A percentile compares a stretch with the other conserved stretches of the same genome.
phyloP scores from a whole-genome alignment of 1,140 invertebrate species.

The Stenopsyche tienmushanensis region DNA sequence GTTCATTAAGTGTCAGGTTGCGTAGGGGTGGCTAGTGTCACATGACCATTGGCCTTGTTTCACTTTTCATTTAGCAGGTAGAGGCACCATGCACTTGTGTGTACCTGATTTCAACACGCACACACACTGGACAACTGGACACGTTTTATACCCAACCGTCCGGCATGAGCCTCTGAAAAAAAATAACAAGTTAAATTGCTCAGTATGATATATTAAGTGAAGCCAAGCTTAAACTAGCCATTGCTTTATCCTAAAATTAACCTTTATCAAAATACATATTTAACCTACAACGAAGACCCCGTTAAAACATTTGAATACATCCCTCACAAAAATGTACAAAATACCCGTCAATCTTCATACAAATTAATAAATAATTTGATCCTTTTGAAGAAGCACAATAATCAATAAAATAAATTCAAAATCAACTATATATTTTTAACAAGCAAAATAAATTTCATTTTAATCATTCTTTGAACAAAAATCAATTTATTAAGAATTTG shows the following conservation, averaged over 20 bases:
- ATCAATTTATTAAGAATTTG: no score
- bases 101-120: slow-evolving; percentile 23
- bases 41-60: slow-evolving; percentile 27
- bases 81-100: slow-evolving; percentile 40
- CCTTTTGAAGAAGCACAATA: no score
- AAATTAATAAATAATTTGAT: no score
- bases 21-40: slow-evolving; percentile 39
- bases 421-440: no score
- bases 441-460: no score
- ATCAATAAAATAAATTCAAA: no score
- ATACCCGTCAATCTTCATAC: background rate
- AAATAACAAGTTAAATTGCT: slow-evolving; percentile 35
- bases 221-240: slow-evolving; percentile 23
- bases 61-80: slow-evolving; percentile 28
- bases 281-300: slow-evolving; percentile 12
- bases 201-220: slow-evolving; percentile 23
- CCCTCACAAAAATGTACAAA: background rate
- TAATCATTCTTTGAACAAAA: no score
- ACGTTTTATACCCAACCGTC: slow-evolving; percentile 37
- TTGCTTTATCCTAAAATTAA: slow-evolving; percentile 22
- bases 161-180: slow-evolving; percentile 42
- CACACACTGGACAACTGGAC: slow-evolving; percentile 35
- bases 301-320: no score
- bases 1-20: slow-evolving; percentile 30
- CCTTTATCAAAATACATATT: slow-evolving; percentile 1